phyloP scores from a whole-genome alignment of 2,888 invertebrate species.

The Epistrophella euchroma region DNA sequence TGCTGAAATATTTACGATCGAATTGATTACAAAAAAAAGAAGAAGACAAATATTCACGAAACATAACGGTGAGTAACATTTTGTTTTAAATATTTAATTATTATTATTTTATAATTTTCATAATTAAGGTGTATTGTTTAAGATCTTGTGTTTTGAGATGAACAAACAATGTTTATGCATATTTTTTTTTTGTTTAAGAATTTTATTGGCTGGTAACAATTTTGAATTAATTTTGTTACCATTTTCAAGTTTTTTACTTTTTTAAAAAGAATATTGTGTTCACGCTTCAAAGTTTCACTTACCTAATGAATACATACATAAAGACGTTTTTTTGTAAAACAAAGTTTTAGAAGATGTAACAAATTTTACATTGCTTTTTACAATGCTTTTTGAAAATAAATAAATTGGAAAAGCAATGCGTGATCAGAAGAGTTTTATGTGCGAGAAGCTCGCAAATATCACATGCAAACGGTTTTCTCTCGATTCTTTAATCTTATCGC shows the following conservation, averaged over 20 bases:
- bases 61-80: conserved; percentile 28
- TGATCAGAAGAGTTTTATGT: no score
- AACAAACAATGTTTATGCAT: conserved; percentile 1
- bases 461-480: no score
- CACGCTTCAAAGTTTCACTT: background rate
- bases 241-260: background rate
- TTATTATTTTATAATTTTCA: background rate
- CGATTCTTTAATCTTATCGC: no score
- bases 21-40: conserved; percentile 14
- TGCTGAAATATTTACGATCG: conserved; percentile 39
- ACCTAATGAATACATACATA: no score
- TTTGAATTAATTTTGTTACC: background rate
- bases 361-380: no score
- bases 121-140: background rate
- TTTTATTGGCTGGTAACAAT: no score
- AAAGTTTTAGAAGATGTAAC: background rate
- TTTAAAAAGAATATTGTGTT: background rate
- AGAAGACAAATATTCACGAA: background rate
- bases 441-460: no score
- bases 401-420: no score
- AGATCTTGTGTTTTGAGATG: background rate
- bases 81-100: conserved; percentile 1
- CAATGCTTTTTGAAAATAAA: no score
- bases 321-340: background rate
- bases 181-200: background rate